Evolutionary conservation across 1,140 invertebrate species (phyloP).

Genomic region (Condylostylus longicornis): DNA sequence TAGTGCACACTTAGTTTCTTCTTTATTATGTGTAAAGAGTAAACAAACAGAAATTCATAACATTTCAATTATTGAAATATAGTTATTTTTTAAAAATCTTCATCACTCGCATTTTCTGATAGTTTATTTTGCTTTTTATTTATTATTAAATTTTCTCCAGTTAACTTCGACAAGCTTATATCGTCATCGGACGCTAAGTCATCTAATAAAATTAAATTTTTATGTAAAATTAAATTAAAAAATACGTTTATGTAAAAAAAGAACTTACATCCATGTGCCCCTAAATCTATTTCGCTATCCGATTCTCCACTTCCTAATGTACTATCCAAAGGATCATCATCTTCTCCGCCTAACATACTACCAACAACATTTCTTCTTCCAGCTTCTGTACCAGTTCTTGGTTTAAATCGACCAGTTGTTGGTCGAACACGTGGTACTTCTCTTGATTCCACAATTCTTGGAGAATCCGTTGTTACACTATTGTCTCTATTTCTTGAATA

Average conservation of each 20-base stretch:
- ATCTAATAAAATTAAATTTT: slow-evolving; percentile 13
- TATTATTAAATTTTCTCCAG: slow-evolving; percentile 21
- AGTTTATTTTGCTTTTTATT: slow-evolving; percentile 22
- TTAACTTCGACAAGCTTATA: slow-evolving; percentile 28
- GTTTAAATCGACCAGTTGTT: slow-evolving; percentile 22
- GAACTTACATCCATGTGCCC: slow-evolving; percentile 8
- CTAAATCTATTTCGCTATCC: slow-evolving; percentile 27
- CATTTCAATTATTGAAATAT: too few species aligned
- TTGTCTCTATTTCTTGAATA: too few species aligned
- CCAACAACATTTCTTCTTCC: background rate
- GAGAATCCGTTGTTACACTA: too few species aligned
- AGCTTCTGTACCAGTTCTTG: slow-evolving; percentile 6
- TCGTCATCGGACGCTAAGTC: slow-evolving; percentile 29
- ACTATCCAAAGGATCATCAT: slow-evolving; percentile 19
- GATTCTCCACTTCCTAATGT: slow-evolving; percentile 15
- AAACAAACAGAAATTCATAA: too few species aligned
- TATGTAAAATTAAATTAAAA: too few species aligned
- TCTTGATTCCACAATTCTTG: too few species aligned
- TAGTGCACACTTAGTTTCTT: too few species aligned
- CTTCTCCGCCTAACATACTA: slow-evolving; percentile 3
- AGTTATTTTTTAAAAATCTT: slow-evolving; percentile 23
- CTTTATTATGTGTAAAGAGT: too few species aligned
- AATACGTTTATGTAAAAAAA: too few species aligned
- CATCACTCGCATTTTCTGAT: slow-evolving; percentile 25
- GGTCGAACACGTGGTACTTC: slow-evolving; percentile 18